Evolutionary conservation across 2,797 vertebrate genomes (phyloP), one percentile per base, ranked within the genome.

Genomic region (Champsocephalus gunnari): DNA sequence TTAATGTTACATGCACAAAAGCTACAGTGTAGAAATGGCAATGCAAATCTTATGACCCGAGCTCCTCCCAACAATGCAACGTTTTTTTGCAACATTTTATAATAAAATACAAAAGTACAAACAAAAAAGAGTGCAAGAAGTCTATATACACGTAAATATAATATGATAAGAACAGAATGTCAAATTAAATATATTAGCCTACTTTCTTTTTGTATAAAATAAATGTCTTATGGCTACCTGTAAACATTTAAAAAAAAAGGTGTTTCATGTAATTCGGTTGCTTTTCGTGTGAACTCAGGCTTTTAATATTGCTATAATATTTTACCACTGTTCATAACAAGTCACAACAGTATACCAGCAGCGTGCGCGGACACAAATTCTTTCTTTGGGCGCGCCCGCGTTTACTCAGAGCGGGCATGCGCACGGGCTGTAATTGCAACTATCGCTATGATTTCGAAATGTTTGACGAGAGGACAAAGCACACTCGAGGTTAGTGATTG

Each of bases 361-460:
- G 63, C 73, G 74, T 73, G 75, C 80, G 66, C 62, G 14, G 34
- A 75, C 43, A 19, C 47, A 50, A 75, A 89, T 89, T 87, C 81
- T 89, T 89, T 81, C 65, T 24, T 65, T 54, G 83, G 84, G 88
- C 71, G 84, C 74, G 85, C 65, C 83, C 57, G 71, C 80, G 73
- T 84, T 78, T 69, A 67, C 72, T 53, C 65, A 34, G 47, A 9
- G 19, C 77, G 72, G 65, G 71, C 78, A 71, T 32, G 82, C 76
- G 82, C 87, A 66, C 43, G 6, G 28, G 58, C 28, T 64, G 57
- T 21, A 73, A 60, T 53, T 47, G 68, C 71, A n/a, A 19, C 68
- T 10, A 41, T 53, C 41, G 61, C 71, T 85, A 76, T 84, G 85
- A 86, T 83, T 84, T 67, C 59, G 43, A 76, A 76, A 69, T 63